These are phyloP conservation scores for Rhinoptilus africanus DNA, from an alignment of 2,113 vertebrate genomes.

Conservation along the genomic window DNA sequence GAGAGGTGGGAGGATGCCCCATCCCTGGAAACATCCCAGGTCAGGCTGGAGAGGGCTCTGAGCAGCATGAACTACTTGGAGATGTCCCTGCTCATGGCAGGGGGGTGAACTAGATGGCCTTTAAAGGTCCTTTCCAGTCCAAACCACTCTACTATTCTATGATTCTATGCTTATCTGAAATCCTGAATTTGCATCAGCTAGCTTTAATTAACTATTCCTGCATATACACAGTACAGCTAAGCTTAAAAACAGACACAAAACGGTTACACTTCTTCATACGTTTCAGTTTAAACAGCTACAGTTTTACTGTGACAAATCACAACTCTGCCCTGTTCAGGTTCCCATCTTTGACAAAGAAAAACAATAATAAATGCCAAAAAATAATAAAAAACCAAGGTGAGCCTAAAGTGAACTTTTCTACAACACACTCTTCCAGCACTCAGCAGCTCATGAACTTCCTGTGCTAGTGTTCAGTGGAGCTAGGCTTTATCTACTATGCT, in stretches of 20 bases:
- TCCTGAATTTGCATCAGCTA: not conserved
- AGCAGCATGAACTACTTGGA: not conserved
- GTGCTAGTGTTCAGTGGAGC: not conserved
- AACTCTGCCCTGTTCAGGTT: not conserved
- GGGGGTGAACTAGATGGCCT: not conserved
- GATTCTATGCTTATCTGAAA: not conserved
- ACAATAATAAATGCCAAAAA: accelerated
- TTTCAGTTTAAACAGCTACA: not conserved
- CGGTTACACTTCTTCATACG: not conserved
- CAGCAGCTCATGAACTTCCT: not conserved
- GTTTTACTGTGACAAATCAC: not conserved
- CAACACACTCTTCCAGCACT: not conserved
- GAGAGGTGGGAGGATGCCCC: not conserved
- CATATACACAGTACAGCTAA: not conserved
- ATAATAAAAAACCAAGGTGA: not conserved
- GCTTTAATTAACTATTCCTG: not conserved
- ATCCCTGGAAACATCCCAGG: not conserved
- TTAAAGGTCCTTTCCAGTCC: not conserved
- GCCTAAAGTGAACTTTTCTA: not conserved
- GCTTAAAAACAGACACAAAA: not conserved
- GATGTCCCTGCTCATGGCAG: not conserved
- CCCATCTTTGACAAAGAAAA: too few relatives aligned
- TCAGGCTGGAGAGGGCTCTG: not conserved
- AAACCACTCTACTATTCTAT: not conserved
- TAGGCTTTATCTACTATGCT: not conserved